Base-by-base conservation (phyloP, 2,797 vertebrate genomes). In the Squalus acanthias region DNA sequence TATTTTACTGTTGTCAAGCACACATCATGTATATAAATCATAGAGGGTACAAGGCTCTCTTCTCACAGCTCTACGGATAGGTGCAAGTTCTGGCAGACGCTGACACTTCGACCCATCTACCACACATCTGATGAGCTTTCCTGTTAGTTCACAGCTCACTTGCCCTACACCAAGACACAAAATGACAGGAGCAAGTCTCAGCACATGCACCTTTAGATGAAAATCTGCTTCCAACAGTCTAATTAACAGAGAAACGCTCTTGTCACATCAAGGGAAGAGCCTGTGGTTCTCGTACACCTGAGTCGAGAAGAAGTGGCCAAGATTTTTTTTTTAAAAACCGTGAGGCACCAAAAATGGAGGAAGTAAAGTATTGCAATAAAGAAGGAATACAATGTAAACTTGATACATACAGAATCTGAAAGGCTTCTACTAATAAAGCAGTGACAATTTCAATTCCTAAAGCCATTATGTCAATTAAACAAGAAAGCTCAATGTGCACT, bases 101-200 rank as follows among this genome's bases (percentile, higher is more conserved):
- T 20, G 67, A 95, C 67, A 95, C 63, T 95, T 95, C 65, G 70
- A 95, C 70, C 94, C 70, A 57, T 95, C 94, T 76, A 74, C 15
- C 70, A 76, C 94, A 76, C 70, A 95, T 76, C 46, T 67, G 91
- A 93, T 93, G 50, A 95, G 70, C 26, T 95, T 95, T 95, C 94
- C 94, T 76, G 93, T 95, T 76, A 76, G 94, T 95, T 95, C 69
- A 76, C 93, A 95, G 70, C 70, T 76, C 70, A 57, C 29, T 74
- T n/a, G 5, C 50, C 26, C 70, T 95, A 72, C 26, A n/a, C 70
- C 70, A 57, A 57, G 26, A 53, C 53, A n/a, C 46, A 74, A 95
- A 76, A 53, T 74, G 69, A 72, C 94, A 95, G 94, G 13, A 63
- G 46, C 15, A 33, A 95, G 39, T 53, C 94, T 72, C 46, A 76